These are phyloP conservation scores for Willowsia nigromaculata DNA, from an alignment of 2,888 invertebrate genomes.

Conservation along the genomic window DNA sequence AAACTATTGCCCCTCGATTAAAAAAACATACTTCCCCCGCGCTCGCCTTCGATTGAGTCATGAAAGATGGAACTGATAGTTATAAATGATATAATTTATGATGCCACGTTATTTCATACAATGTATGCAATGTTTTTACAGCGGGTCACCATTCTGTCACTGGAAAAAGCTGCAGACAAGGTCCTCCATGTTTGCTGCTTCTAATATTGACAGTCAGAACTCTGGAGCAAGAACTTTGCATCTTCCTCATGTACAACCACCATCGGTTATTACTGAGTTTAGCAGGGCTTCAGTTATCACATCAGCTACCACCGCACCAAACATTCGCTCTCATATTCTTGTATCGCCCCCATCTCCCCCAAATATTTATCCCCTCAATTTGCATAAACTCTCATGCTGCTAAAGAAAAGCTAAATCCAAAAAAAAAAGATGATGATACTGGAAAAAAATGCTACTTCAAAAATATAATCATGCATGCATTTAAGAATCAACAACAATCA, in stretches of 20 bases:
- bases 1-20: background rate
- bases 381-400: slow-evolving; percentile 59
- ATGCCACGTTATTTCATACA: background rate
- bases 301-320: background rate
- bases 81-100: background rate
- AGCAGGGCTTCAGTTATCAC: slow-evolving; percentile 59
- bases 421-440: background rate
- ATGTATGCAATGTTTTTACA: slow-evolving; percentile 27
- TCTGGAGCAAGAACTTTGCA: background rate
- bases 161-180: slow-evolving; percentile 59
- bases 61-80: slow-evolving; percentile 26
- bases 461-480: background rate
- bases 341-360: slow-evolving; percentile 6
- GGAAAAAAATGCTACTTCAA: background rate
- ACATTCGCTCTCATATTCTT: slow-evolving; percentile 3
- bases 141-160: slow-evolving; percentile 42
- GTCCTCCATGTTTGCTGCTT: slow-evolving; percentile 35
- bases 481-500: slow-evolving; percentile 5
- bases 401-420: slow-evolving; percentile 10
- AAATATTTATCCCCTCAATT: slow-evolving; percentile 39
- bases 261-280: slow-evolving; percentile 23
- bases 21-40: background rate
- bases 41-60: background rate
- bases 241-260: slow-evolving; percentile 4
- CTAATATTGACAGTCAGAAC: background rate